A percentile compares a stretch with the other conserved stretches of the same genome.
These are phyloP conservation scores for Synodontis membranacea DNA, from an alignment of 2,113 vertebrate species.

Conservation along the genomic window DNA sequence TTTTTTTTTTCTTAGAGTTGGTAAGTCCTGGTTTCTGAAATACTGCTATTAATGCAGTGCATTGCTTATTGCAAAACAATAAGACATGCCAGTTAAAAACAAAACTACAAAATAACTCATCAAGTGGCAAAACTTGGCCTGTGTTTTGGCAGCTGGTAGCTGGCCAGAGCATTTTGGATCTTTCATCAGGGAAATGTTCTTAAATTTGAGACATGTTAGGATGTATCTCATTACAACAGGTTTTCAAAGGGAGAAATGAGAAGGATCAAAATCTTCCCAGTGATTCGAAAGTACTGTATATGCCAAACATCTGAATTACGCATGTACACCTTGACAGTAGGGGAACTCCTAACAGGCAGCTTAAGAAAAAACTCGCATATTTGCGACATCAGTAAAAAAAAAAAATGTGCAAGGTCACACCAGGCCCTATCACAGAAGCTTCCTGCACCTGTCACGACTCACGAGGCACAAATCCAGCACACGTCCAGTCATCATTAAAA, in stretches of 20 bases:
- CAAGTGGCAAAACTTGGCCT: no score
- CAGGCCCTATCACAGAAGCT: slow-evolving; percentile 41
- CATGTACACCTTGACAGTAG: no score
- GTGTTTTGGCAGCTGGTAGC: neutral
- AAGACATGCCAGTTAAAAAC: no score
- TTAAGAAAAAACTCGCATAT: neutral
- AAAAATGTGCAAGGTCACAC: slow-evolving; percentile 49
- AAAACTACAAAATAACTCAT: no score
- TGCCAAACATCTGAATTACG: neutral
- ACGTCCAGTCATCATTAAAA: neutral
- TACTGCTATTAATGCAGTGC: neutral
- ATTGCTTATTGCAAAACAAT: no score
- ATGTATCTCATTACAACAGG: neutral
- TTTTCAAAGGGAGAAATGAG: neutral
- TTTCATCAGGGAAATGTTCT: neutral
- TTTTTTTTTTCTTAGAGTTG: neutral
- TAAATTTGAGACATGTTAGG: neutral
- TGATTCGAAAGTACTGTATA: no score
- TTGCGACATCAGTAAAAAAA: neutral
- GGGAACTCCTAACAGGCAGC: no score
- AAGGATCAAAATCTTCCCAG: neutral
- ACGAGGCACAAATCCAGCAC: neutral
- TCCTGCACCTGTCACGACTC: slow-evolving; percentile 50
- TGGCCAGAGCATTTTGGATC: neutral
- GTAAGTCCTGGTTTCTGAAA: neutral